Conservation (phyloP, 2,113 vertebrate species). For the Gnathonemus echidnorhynchus region DNA sequence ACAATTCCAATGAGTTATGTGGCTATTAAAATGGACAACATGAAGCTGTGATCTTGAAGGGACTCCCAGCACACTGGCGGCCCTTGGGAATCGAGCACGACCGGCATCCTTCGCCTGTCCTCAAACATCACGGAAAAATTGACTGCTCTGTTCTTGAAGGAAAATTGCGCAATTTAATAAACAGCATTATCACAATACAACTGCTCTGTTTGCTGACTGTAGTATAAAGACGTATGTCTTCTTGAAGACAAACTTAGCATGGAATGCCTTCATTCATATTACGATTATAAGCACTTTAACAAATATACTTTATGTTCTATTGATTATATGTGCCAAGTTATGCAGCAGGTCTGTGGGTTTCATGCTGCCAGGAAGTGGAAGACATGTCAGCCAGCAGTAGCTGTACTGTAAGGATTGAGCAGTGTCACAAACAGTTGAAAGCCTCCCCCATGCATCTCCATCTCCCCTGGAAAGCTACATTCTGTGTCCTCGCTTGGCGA, state of each 20-base stretch:
- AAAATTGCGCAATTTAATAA: neutral
- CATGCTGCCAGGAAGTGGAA: neutral
- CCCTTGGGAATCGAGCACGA: neutral
- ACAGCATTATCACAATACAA: neutral
- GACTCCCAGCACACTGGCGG: neutral
- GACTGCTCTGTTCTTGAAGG: neutral
- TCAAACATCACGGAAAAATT: neutral
- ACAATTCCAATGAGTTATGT: neutral
- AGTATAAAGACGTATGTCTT: neutral
- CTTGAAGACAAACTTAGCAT: neutral
- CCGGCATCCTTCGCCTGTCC: neutral
- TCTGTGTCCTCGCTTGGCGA: neutral
- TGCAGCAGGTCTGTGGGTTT: neutral
- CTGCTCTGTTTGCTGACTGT: neutral
- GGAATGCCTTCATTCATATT: neutral
- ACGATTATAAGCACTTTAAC: neutral
- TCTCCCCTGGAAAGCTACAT: neutral
- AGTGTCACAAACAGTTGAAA: neutral
- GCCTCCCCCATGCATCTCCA: neutral
- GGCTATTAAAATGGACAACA: neutral
- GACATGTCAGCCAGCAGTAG: neutral
- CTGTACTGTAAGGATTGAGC: neutral
- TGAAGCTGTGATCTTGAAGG: neutral
- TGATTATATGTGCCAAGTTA: neutral
- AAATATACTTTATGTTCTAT: neutral